These are phyloP conservation scores for Lophura nycthemera DNA, from an alignment of 2,113 vertebrate species.

Conservation along the genomic window DNA sequence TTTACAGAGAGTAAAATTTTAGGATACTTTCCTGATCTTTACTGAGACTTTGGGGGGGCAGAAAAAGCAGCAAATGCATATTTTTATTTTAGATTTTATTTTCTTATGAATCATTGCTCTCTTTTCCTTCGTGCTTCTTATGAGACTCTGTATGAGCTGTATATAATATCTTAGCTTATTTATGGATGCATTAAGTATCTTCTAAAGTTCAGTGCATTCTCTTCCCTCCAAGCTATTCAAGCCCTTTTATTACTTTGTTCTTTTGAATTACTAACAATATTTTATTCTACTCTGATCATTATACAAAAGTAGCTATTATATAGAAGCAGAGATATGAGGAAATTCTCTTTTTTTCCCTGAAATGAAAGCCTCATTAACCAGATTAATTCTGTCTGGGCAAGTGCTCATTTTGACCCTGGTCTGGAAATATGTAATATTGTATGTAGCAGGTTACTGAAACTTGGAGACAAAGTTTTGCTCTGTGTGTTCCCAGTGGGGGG, in stretches of 20 bases:
- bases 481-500: neutral
- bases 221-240: conserved; percentile 41
- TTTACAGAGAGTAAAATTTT: neutral
- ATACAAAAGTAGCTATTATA: conserved; percentile 35
- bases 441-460: neutral
- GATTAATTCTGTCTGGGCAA: conserved; percentile 25
- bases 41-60: neutral
- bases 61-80: neutral
- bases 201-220: conserved; percentile 45
- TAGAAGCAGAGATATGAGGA: neutral
- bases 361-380: conserved; percentile 57
- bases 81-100: conserved; percentile 1
- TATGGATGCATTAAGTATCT: conserved; percentile 58
- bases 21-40: neutral
- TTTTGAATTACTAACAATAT: conserved; percentile 43
- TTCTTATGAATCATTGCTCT: conserved; percentile 20
- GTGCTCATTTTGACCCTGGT: conserved; percentile 20
- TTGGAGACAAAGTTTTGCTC: neutral
- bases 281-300: conserved; percentile 41
- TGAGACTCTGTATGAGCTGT: neutral
- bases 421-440: neutral
- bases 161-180: conserved; percentile 48
- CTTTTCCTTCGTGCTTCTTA: neutral
- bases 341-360: neutral
- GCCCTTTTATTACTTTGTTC: conserved; percentile 51